A percentile compares a stretch with the other conserved stretches of the same genome.
phyloP scores from a whole-genome alignment of 1,140 invertebrate genomes.

The Pachypsylla venusta region DNA sequence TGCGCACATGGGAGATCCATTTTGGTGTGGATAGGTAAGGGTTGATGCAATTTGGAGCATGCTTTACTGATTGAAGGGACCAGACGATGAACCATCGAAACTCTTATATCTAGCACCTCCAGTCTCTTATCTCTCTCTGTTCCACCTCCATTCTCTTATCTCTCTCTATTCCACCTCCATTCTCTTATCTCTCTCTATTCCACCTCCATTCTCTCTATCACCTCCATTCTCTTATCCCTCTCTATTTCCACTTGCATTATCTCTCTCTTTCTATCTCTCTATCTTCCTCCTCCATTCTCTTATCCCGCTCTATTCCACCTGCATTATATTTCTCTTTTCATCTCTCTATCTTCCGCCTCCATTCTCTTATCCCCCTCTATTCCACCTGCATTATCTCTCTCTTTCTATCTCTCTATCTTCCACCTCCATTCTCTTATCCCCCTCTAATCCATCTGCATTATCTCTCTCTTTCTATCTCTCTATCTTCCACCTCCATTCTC shows the following conservation, averaged over 20 bases:
- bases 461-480: neutral
- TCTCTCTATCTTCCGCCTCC: neutral
- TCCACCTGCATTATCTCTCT: neutral
- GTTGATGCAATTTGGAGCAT: too few relatives aligned
- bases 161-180: neutral
- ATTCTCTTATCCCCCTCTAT: neutral
- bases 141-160: neutral
- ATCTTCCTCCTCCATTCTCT: neutral
- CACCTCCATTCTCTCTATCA: neutral
- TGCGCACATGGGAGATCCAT: too few relatives aligned
- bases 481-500: neutral
- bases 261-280: neutral
- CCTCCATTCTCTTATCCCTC: neutral
- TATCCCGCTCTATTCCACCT: neutral
- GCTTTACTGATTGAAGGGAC: too few relatives aligned
- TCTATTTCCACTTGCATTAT: neutral
- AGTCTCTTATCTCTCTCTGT: neutral
- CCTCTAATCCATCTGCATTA: neutral
- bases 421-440: neutral
- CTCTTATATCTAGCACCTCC: neutral
- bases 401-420: neutral
- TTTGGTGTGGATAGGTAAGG: too few relatives aligned
- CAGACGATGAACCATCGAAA: too few relatives aligned
- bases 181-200: neutral
- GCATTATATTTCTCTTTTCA: neutral